Base-by-base conservation (phyloP, 2,113 vertebrate genomes). In the Neopipo cinnamomea region DNA sequence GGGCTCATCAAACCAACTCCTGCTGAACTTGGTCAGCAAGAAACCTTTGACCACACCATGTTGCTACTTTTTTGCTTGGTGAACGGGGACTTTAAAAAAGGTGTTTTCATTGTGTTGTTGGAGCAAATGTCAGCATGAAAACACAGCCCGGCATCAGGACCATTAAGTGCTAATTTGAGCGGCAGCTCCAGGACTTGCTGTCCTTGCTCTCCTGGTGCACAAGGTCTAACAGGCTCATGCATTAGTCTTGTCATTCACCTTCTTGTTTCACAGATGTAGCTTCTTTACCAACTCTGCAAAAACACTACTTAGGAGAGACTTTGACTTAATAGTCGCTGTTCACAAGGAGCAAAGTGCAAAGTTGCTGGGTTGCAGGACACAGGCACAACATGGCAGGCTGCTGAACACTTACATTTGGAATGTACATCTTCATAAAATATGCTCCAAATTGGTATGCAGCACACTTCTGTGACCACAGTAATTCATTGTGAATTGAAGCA, bases 41-140 rank as follows among this genome's bases (percentile, higher is more conserved):
- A 91, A 83, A 88, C 86, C 94, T 97, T 91, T 97, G 96, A 96
- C 95, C 92, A 77, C 50, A 94, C 96, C 89, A 94, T 66, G 94
- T 85, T 97, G 84, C 53, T 89, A 39, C 63, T 85, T 92, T 84
- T 92, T 41, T 30, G 6, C 70, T 75, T 55, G 79, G 70, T 72
- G 63, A 95, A 91, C 14, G 33, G 67, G 27, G 20, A 62, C 53
- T 85, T 88, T 11, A 59, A 49, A n/a, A 92, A 88, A 80, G 56
- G 47, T 86, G 79, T 94, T 97, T 96, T 53, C 87, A 30, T 46
- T 92, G 73, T 88, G 92, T 77, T 76, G 8, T 56, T 39, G 59
- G 94, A 94, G 85, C 30, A 65, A 97, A 96, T 68, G 92, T 95
- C 95, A 92, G 46, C 19, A n/a, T 11, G 85, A 75, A 95, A 94